These are phyloP conservation scores for Reticulitermes speratus DNA, from an alignment of 1,140 invertebrate species.

Conservation along the genomic window DNA sequence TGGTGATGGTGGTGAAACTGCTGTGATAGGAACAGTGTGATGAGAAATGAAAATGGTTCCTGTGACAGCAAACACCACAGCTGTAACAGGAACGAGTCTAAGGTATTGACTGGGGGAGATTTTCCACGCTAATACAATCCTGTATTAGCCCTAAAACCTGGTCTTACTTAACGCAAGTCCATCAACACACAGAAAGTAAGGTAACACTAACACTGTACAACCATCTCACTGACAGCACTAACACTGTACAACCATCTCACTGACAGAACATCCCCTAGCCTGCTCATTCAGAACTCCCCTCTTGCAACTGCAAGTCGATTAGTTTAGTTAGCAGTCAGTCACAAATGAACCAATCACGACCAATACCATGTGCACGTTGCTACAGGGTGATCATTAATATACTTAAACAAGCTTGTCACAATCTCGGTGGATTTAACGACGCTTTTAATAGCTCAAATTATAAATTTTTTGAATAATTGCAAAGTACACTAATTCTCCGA, in stretches of 20 bases:
- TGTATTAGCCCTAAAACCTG: not conserved
- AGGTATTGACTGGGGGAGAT: not conserved
- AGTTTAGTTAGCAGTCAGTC: constrained; percentile 6
- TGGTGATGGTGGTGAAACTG: too few species aligned
- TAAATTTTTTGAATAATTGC: too few species aligned
- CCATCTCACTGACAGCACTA: not conserved
- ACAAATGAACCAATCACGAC: constrained; percentile 13
- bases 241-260: not conserved
- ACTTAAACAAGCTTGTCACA: too few species aligned
- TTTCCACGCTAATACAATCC: not conserved
- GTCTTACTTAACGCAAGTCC: not conserved
- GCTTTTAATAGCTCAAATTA: too few species aligned
- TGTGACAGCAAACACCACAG: too few species aligned
- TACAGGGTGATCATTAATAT: not conserved
- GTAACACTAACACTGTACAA: not conserved
- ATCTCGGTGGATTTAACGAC: too few species aligned
- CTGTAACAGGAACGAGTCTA: not conserved
- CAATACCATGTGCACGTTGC: not conserved
- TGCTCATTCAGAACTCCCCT: not conserved
- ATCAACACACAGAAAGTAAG: not conserved
- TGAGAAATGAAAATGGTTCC: too few species aligned
- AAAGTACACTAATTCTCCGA: too few species aligned
- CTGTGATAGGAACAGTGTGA: too few species aligned
- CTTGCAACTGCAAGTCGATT: not conserved
- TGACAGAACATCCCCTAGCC: not conserved